Base-by-base conservation (phyloP, 2,797 vertebrate genomes). In the Podarcis lilfordi region DNA sequence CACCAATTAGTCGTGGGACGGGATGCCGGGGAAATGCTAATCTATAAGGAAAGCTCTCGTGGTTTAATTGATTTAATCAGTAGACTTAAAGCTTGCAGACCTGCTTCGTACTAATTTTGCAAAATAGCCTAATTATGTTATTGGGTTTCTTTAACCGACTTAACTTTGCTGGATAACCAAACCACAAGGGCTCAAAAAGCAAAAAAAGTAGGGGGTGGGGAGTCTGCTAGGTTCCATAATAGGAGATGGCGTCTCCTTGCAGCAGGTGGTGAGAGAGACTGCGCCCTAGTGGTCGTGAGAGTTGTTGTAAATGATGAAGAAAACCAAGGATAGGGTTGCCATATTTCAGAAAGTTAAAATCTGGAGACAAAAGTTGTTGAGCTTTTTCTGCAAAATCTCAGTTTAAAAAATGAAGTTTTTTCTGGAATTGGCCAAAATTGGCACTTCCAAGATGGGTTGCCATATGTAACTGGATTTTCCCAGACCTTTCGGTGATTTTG, bases 141-240 rank as follows among this genome's bases (percentile, higher is more conserved):
- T 89, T 80, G 66, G 68, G 69, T 85, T 74, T 85, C 25, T 27
- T 77, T 68, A 43, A 50, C 72, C 43, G 59, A 83, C 86, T 55
- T 83, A 17, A 80, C 61, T 85, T 77, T 78, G 69, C 59, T 85
- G n/a, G 69, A 74, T 64, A 85, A 85, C 55, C 32, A 89, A 89
- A 80, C 82, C 83, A 85, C 77, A 89, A 66, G 66, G 68, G 37
- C 50, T 72, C 43, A 43, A 55, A 55, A 55, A 55, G 50, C 13
- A 43, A 32, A 50, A 81, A 64, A 4, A 13, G 21, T 15, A 13
- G 50, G 50, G 35, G 72, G n/a, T 3, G 1, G 17, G 1, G n/a
- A 25, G 17, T 8, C 2, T 79, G 55, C 8, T 23, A 23, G 43
- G 8, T 80, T 35, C 69, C 77, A 74, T 68, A 35, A 35, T 45